These are phyloP conservation scores for Deilephila porcellus DNA, from an alignment of 2,888 invertebrate genomes.

Conservation along the genomic window DNA sequence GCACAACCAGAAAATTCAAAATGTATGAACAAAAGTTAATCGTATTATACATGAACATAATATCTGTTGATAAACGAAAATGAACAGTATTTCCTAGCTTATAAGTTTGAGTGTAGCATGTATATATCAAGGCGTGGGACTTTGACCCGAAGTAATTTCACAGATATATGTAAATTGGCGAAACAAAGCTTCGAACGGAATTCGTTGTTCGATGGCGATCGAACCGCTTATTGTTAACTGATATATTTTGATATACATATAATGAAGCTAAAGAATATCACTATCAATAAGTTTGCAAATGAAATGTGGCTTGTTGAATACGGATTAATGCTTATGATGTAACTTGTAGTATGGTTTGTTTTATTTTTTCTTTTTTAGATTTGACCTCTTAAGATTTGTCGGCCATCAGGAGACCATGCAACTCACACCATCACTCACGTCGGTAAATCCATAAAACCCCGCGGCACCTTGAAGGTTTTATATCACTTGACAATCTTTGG, in stretches of 20 bases:
- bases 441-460: no score
- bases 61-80: neutral
- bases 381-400: no score
- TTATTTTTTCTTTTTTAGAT: no score
- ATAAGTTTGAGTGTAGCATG: neutral
- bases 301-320: no score
- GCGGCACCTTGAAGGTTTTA: no score
- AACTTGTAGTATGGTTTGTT: no score
- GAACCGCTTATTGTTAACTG: neutral
- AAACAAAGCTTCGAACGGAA: conserved; percentile 18
- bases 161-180: conserved; percentile 26
- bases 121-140: neutral
- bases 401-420: no score
- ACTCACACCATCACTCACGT: no score
- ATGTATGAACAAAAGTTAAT: neutral
- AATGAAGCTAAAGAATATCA: neutral
- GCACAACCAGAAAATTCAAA: neutral
- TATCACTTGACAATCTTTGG: no score
- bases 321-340: no score
- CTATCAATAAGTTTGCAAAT: no score
- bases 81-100: neutral
- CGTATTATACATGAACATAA: neutral
- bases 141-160: conserved; percentile 21
- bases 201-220: conserved; percentile 2
- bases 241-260: neutral